Conservation (phyloP, 1,140 invertebrate species). For the Trinorchestia longiramus region DNA sequence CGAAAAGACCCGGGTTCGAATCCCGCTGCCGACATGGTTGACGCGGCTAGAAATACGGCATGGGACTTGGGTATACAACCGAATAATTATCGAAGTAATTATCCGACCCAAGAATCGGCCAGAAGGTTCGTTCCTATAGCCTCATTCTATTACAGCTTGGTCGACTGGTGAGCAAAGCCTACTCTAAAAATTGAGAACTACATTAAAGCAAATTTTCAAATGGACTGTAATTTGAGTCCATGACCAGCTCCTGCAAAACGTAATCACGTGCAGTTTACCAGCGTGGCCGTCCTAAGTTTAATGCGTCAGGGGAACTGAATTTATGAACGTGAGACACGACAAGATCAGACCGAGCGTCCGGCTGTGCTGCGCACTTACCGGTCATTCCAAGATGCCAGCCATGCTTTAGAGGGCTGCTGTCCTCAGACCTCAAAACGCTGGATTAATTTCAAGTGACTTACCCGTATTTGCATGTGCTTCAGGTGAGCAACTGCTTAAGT, state of each 20-base stretch:
- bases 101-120: too few relatives aligned
- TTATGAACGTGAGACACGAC: neutral
- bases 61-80: too few relatives aligned
- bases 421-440: neutral
- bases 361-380: neutral
- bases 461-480: neutral
- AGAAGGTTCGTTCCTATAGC: too few relatives aligned
- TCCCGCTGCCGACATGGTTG: too few relatives aligned
- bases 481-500: neutral
- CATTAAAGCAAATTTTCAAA: neutral
- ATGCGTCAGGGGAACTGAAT: neutral
- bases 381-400: neutral
- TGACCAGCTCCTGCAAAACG: neutral
- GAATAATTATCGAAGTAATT: too few relatives aligned
- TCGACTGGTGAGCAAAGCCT: too few relatives aligned
- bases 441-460: neutral
- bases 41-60: too few relatives aligned
- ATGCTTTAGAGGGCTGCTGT: neutral
- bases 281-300: neutral
- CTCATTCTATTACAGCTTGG: too few relatives aligned
- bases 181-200: neutral
- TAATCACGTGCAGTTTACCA: neutral
- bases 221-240: neutral
- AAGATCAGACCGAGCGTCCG: neutral
- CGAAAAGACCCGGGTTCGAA: too few relatives aligned